A percentile compares a stretch with the other conserved stretches of the same genome.
These are phyloP conservation scores for Taenioides sp. DNA, from an alignment of 2,797 vertebrate genomes.

Conservation along the genomic window DNA sequence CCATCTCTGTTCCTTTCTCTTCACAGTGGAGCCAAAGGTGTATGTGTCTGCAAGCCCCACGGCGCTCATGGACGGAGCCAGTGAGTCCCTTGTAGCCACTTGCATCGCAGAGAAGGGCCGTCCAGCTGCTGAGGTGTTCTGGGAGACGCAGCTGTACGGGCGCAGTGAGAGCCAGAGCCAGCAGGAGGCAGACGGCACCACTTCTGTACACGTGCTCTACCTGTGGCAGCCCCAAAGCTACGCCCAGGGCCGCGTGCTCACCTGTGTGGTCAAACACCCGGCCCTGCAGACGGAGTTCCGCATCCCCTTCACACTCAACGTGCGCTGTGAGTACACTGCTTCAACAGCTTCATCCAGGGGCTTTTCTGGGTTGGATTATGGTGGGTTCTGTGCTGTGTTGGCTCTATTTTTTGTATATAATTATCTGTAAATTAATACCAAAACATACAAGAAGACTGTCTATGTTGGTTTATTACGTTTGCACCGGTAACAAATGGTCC, in stretches of 20 bases:
- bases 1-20: background rate
- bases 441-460: too few species aligned
- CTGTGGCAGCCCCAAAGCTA: slow-evolving; percentile 85
- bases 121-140: slow-evolving; percentile 87
- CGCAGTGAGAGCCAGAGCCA: slow-evolving; percentile 77
- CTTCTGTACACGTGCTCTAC: slow-evolving; percentile 84
- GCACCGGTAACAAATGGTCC: too few species aligned
- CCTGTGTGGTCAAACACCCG: slow-evolving; percentile 91
- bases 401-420: too few species aligned
- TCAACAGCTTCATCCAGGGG: background rate
- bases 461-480: too few species aligned
- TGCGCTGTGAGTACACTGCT: slow-evolving; percentile 87
- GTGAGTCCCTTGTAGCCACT: slow-evolving; percentile 87
- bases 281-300: slow-evolving; percentile 87
- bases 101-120: slow-evolving; percentile 93
- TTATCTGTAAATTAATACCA: too few species aligned
- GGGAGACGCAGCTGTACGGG: slow-evolving; percentile 88
- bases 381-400: too few species aligned
- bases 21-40: slow-evolving; percentile 90
- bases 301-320: slow-evolving; percentile 83
- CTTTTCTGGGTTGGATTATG: too few species aligned
- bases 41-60: slow-evolving; percentile 85
- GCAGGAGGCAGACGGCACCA: slow-evolving; percentile 85
- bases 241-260: slow-evolving; percentile 86
- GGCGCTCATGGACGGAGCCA: slow-evolving; percentile 85